Evolutionary conservation across 2,888 invertebrate species (phyloP).

Genomic region (Scaptomyza polygonia): DNA sequence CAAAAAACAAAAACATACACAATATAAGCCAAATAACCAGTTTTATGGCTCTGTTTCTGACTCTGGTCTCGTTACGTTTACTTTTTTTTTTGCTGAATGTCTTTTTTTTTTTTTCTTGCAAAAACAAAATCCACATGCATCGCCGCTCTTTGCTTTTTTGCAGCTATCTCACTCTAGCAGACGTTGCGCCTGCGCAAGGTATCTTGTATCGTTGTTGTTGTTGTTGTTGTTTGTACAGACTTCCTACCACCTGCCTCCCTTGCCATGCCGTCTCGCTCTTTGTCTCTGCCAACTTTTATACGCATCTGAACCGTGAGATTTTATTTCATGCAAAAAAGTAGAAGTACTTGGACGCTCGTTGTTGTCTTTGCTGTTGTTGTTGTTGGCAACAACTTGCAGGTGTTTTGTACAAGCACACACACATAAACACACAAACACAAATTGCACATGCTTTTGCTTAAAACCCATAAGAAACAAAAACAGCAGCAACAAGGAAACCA

Average conservation of each 20-base stretch:
- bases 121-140: slow-evolving; percentile 72
- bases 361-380: slow-evolving; percentile 21
- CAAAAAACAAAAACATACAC: slow-evolving; percentile 25
- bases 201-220: slow-evolving; percentile 36
- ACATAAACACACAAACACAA: slow-evolving; percentile 36
- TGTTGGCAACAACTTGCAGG: slow-evolving; percentile 49
- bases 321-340: slow-evolving; percentile 79
- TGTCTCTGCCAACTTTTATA: slow-evolving; percentile 69
- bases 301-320: slow-evolving; percentile 80
- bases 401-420: slow-evolving; percentile 54
- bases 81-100: slow-evolving; percentile 46
- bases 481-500: slow-evolving; percentile 62
- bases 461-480: slow-evolving; percentile 18
- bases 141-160: slow-evolving; percentile 23
- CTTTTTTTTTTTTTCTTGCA: slow-evolving; percentile 53
- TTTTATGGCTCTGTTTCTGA: slow-evolving; percentile 38
- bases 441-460: slow-evolving; percentile 31
- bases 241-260: slow-evolving; percentile 75
- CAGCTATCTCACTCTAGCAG: slow-evolving; percentile 13
- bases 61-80: slow-evolving; percentile 40
- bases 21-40: slow-evolving; percentile 60
- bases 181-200: slow-evolving; percentile 39
- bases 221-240: slow-evolving; percentile 57
- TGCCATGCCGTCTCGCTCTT: slow-evolving; percentile 20
- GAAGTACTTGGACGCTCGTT: slow-evolving; percentile 65